Base-by-base conservation (phyloP, 2,113 vertebrate genomes). In the Petrocephalus microphthalmus region DNA sequence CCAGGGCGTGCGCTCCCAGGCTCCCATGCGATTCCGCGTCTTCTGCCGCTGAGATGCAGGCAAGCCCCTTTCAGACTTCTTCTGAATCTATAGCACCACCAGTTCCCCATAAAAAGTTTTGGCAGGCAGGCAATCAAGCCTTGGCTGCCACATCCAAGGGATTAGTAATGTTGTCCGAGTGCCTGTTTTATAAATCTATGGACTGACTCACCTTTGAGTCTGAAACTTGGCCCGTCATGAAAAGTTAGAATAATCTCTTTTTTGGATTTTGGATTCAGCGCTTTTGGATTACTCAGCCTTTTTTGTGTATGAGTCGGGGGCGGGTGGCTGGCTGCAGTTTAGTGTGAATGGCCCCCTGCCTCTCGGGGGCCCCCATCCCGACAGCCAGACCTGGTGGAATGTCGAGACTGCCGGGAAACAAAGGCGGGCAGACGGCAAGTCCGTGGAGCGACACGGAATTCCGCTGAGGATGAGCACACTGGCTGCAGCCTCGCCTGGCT, bases 231-330 rank as follows among this genome's bases (percentile, higher is more conserved):
- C 49, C 49, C 45, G 13, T 91, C 89, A 82, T 47, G 89, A 91
- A n/a, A 90, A 91, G 90, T 93, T 88, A 89, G 89, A 86, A 91
- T 85, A 29, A 71, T 67, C 86, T 42, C 88, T 85, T 87, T 85
- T 84, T 22, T 64, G 45, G 5, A 47, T 54, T 78, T 87, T 90
- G 85, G 49, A 90, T 17, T 88, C 85, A 92, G 93, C 88, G 92
- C 25, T 29, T 67, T 67, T 67, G n/a, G 90, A 93, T 95, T 95
- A 94, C 91, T 95, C 94, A 95, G 94, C 90, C 87, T 91, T 93
- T 89, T 94, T 90, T 90, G 88, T 74, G 89, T 7, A 47, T 95
- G 94, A 95, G 91, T 95, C 94, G 95, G 29, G 95, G 37, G 29
- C 84, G 90, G 25, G 81, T 6, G 54, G 88, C 86, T 90, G 90